Conservation (phyloP, 30 jellyfish, hydroid and myxozoan genomes). For the Cassiopea xamachana region DNA sequence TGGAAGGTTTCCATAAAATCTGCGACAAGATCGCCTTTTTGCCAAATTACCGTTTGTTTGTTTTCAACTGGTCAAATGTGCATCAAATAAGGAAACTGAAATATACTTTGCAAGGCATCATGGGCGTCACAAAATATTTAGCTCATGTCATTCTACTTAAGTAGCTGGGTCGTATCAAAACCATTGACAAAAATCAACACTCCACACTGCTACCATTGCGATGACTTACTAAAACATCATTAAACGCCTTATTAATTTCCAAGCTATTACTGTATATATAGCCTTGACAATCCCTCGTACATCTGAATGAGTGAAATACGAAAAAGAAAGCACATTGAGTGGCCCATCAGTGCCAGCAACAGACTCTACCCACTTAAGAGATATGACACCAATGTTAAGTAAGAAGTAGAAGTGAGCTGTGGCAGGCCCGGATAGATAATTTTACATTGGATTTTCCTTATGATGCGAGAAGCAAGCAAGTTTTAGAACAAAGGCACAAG, state of each 20-base stretch:
- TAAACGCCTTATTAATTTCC: too few species aligned
- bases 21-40: too few species aligned
- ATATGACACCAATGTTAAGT: neutral
- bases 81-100: slow-evolving; percentile 19
- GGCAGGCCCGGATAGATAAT: slow-evolving; percentile 43
- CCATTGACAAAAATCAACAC: too few species aligned
- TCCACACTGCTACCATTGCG: too few species aligned
- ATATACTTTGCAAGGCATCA: slow-evolving; percentile 6
- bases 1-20: too few species aligned
- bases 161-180: neutral
- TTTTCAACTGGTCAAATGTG: neutral
- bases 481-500: neutral
- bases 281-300: too few species aligned
- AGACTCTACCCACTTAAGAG: neutral
- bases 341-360: too few species aligned
- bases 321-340: too few species aligned
- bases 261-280: too few species aligned
- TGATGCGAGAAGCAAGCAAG: neutral
- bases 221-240: too few species aligned
- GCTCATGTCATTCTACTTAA: neutral
- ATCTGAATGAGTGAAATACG: too few species aligned
- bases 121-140: neutral
- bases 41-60: too few species aligned
- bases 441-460: neutral
- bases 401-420: slow-evolving; percentile 3